Base-by-base conservation (phyloP, 1,140 invertebrate genomes). In the Bombus superbus region DNA sequence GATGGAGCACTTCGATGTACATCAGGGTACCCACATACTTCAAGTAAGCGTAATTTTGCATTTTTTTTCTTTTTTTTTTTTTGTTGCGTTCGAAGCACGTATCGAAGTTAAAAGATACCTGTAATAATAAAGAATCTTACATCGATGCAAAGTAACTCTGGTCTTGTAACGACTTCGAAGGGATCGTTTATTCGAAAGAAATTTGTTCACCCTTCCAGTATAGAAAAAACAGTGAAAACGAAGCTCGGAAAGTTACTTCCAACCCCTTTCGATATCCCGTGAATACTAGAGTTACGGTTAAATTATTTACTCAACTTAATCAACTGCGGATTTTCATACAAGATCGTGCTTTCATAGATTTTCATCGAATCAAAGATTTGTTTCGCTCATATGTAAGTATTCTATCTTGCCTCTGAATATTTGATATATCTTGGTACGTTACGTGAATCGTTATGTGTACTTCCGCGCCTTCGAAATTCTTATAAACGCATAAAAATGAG, bases 11-110 rank as follows among this genome's bases (percentile, higher is more conserved):
- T 99, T 99, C 94, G 98, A 99, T 93, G 97, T 98, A 94, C 98
- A 99, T 95, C 98, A 99, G 96, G 99, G 98, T 93, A 99, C 98
- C 83, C 98, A 99, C 95, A 99, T 99, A 93, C 96, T 99, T 88
- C 98, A 99, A 97, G 98, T 99, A 96, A 95, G 93, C 62, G 9
- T 22, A 38, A 53, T 40, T n/a, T 13, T 11, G 40, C 28, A 28
- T n/a, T 11, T 32, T 32, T 32, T 32, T 32, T 32, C 32, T 32
- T 1, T 32, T 32, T 76, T 32, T 1, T 32, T 32, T 76, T 40
- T 6, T 35, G 35, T 47, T 15, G 25, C 13, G 13, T 18, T 59
- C 73, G 47, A 59, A 42, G 5, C 42, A 10, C 72, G n/a, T 15
- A 4, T 38, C 59, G 32, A 38, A 22, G 3, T 4, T 28, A 35